A percentile compares a stretch with the other conserved stretches of the same genome.
Conservation (phyloP, 2,888 invertebrate species). For the Thymelicus sylvestris region DNA sequence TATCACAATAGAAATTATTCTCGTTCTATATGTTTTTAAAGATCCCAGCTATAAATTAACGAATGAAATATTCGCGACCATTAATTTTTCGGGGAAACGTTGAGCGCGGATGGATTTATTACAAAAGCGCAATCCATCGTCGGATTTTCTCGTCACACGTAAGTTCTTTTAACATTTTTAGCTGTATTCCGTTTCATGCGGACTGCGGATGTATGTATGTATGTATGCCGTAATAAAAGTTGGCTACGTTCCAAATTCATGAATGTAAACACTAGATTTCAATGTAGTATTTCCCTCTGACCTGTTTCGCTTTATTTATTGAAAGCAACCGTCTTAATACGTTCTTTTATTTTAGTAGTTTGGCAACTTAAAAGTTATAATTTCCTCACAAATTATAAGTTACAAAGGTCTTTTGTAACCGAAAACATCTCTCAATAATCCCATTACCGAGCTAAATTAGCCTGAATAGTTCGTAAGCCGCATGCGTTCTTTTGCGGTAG, state of each 20-base stretch:
- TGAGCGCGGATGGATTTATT: constrained; percentile 33
- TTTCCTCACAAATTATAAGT: neutral
- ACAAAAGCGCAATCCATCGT: constrained; percentile 34
- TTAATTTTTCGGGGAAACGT: constrained; percentile 28
- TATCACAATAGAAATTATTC: neutral
- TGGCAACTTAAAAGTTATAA: neutral
- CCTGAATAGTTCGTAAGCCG: constrained; percentile 4
- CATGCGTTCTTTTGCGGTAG: neutral
- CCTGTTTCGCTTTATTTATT: constrained; percentile 13
- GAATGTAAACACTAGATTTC: constrained; percentile 27
- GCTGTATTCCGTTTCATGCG: constrained; percentile 33
- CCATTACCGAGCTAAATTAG: neutral
- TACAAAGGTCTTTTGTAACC: neutral
- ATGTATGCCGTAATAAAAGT: constrained; percentile 31
- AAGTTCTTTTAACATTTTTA: constrained; percentile 35
- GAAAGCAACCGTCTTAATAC: neutral
- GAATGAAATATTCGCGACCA: constrained; percentile 22
- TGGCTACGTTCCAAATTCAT: constrained; percentile 29
- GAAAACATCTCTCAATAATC: neutral
- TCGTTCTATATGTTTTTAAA: constrained; percentile 6
- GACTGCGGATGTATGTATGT: constrained; percentile 29
- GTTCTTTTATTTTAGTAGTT: neutral
- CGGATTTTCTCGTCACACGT: constrained; percentile 33
- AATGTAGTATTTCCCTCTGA: constrained; percentile 24
- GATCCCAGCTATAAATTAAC: constrained; percentile 22